Percentiles rank a stretch among this genome's conserved stretches.
Evolutionary conservation across 1,140 invertebrate genomes (phyloP).

Genomic region (Pachyrhynchus sulphureomaculatus): DNA sequence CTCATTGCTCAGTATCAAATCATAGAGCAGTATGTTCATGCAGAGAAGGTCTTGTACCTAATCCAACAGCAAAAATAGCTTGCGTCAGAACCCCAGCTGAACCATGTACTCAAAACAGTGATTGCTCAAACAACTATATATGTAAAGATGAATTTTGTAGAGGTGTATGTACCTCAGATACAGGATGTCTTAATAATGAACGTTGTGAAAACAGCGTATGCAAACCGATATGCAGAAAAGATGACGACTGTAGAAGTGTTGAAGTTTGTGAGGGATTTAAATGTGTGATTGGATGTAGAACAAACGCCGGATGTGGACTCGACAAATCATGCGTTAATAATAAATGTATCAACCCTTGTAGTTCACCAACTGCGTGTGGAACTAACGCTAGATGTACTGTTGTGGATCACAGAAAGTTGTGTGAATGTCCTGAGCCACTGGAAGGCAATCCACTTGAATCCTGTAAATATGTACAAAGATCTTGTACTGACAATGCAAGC

Average conservation of each 20-base stretch:
- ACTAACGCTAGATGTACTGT: slow-evolving; percentile 75
- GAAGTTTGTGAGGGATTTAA: slow-evolving; percentile 81
- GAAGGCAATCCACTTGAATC: slow-evolving; percentile 72
- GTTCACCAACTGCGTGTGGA: slow-evolving; percentile 76
- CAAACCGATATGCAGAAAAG: slow-evolving; percentile 70
- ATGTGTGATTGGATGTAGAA: slow-evolving; percentile 77
- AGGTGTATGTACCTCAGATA: slow-evolving; percentile 72
- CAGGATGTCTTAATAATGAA: slow-evolving; percentile 79
- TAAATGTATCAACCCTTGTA: slow-evolving; percentile 75
- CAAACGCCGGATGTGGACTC: slow-evolving; percentile 72
- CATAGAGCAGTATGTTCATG: slow-evolving; percentile 82
- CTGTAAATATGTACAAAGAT: slow-evolving; percentile 67
- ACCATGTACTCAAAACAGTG: slow-evolving; percentile 70
- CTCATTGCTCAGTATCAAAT: slow-evolving; percentile 75
- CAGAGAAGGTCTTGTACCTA: slow-evolving; percentile 74
- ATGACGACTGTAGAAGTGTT: slow-evolving; percentile 78
- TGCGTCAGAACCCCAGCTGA: slow-evolving; percentile 74
- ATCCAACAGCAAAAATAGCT: slow-evolving; percentile 78
- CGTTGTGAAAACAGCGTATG: slow-evolving; percentile 69
- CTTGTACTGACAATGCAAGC: slow-evolving; percentile 64
- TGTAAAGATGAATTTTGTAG: slow-evolving; percentile 73
- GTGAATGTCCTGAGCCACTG: slow-evolving; percentile 70
- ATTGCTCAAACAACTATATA: slow-evolving; percentile 66
- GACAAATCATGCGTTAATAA: slow-evolving; percentile 71
- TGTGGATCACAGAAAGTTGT: slow-evolving; percentile 69